These are phyloP conservation scores for Eupeodes luniger DNA, from an alignment of 2,888 invertebrate genomes.

Conservation along the genomic window DNA sequence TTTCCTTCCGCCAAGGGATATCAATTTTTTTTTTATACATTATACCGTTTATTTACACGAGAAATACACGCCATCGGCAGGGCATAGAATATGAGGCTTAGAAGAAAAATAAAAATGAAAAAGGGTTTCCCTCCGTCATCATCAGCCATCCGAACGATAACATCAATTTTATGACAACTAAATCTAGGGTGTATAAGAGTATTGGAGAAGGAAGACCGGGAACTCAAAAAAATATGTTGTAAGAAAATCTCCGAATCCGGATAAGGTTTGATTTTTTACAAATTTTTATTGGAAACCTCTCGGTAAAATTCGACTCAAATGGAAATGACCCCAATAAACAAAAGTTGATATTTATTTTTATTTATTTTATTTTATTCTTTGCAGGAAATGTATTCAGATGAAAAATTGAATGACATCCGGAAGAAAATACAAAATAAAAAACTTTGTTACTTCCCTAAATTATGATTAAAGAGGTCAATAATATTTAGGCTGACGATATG, in stretches of 20 bases:
- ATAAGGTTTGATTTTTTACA: conserved; percentile 12
- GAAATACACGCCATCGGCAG: neutral
- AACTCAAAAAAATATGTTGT: neutral
- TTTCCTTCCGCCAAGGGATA: conserved; percentile 10
- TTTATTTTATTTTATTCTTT: neutral
- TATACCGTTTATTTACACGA: neutral
- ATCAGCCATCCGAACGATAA: conserved; percentile 23
- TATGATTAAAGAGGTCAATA: conserved; percentile 61
- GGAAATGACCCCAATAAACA: conserved; percentile 17
- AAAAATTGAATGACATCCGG: conserved; percentile 60
- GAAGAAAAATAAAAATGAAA: neutral
- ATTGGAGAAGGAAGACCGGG: neutral
- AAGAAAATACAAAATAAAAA: conserved; percentile 47
- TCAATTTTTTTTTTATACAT: neutral
- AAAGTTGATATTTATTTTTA: conserved; percentile 10
- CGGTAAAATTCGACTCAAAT: neutral
- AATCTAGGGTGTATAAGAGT: neutral
- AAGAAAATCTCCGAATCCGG: conserved; percentile 13
- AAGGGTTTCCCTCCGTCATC: conserved; percentile 4
- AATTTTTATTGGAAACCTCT: conserved; percentile 6
- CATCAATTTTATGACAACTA: conserved; percentile 43
- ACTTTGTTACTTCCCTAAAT: conserved; percentile 36
- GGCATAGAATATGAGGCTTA: neutral
- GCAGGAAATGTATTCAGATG: conserved; percentile 58
- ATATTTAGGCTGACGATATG: conserved; percentile 47